These are phyloP conservation scores for Orthonychiurus folsomi DNA, from an alignment of 2,888 invertebrate species.

Conservation along the genomic window DNA sequence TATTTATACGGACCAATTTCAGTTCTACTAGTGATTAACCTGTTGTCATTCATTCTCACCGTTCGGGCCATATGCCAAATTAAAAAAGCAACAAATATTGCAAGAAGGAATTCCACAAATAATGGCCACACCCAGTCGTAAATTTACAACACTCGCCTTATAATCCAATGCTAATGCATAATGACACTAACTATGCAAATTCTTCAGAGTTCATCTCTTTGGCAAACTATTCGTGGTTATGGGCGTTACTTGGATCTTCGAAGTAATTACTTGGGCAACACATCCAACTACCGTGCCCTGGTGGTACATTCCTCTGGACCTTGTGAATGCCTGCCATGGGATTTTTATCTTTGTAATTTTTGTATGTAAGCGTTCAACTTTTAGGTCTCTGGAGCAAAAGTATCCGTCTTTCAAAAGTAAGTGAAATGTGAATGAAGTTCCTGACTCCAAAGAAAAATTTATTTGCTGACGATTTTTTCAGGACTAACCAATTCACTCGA, in stretches of 20 bases:
- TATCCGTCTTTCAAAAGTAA: constrained; percentile 33
- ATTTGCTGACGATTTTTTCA: no score
- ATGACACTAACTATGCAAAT: not conserved
- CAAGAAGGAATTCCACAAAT: constrained; percentile 28
- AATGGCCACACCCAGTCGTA: constrained; percentile 36
- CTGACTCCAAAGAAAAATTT: no score
- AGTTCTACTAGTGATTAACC: constrained; percentile 28
- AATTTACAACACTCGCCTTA: constrained; percentile 12
- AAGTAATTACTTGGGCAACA: constrained; percentile 31
- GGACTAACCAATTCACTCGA: not conserved
- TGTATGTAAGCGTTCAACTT: constrained; percentile 34
- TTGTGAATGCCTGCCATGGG: constrained; percentile 35
- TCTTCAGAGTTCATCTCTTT: constrained; percentile 29
- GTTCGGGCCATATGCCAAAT: constrained; percentile 30
- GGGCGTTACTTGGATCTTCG: constrained; percentile 38
- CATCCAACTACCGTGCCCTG: constrained; percentile 20
- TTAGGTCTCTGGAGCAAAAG: constrained; percentile 32
- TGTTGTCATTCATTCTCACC: constrained; percentile 32
- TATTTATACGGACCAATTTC: constrained; percentile 37
- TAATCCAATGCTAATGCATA: no score
- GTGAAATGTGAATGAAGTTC: not conserved
- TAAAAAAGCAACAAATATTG: constrained; percentile 35
- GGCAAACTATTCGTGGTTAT: constrained; percentile 35
- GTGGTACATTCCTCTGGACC: constrained; percentile 31
- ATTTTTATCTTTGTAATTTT: constrained; percentile 38